These are phyloP conservation scores for Dinothrombium tinctorium DNA, from an alignment of 1,140 invertebrate species.

Conservation along the genomic window DNA sequence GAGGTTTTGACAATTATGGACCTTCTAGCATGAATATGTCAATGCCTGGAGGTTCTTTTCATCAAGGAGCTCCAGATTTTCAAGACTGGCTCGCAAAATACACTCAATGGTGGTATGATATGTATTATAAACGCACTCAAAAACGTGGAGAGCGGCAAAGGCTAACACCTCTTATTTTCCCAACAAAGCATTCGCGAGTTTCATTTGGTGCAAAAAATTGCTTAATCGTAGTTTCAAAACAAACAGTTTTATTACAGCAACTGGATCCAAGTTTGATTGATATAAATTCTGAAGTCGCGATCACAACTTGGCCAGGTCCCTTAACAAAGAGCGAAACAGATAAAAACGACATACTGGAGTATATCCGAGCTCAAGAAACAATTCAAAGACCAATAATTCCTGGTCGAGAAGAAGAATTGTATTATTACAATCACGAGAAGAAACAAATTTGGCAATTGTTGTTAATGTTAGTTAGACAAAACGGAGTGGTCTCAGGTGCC, in stretches of 20 bases:
- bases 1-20: too few relatives aligned
- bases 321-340: background rate
- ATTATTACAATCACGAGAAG: conserved; percentile 2
- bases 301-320: conserved; percentile 6
- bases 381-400: background rate
- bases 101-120: background rate
- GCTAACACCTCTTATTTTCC: background rate
- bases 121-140: background rate
- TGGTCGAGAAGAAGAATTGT: background rate
- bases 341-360: conserved; percentile 1
- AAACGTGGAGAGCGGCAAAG: background rate
- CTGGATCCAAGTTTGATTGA: background rate
- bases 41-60: too few relatives aligned
- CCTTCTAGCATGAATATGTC: too few relatives aligned
- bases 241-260: background rate
- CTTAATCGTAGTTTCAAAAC: background rate
- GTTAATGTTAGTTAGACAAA: conserved; percentile 7
- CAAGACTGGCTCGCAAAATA: background rate
- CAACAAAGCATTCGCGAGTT: background rate
- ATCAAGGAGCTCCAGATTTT: background rate
- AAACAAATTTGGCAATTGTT: conserved; percentile 9
- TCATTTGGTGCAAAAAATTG: conserved; percentile 1
- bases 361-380: background rate
- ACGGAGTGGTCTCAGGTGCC: conserved; percentile 7
- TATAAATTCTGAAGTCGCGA: background rate